Conservation (phyloP, 2,113 vertebrate species). For the Gymnocephalus cernua region DNA sequence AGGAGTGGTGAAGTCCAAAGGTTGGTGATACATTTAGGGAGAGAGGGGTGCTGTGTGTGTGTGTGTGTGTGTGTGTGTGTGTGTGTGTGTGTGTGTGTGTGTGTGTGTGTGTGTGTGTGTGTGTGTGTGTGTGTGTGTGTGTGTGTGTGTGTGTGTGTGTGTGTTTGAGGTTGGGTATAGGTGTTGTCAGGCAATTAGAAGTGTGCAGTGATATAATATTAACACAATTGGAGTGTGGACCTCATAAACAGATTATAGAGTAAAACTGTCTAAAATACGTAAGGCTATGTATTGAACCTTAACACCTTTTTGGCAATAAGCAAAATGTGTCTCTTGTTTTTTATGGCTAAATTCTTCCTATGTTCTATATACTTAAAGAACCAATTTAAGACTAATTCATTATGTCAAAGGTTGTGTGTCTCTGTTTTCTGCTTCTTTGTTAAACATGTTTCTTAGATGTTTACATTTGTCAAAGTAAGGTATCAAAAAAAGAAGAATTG, state of each 20-base stretch:
- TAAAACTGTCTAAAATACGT: background rate
- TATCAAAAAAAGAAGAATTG: background rate
- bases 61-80: slow-evolving; percentile 32
- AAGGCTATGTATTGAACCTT: too few species aligned
- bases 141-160: background rate
- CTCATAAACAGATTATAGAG: background rate
- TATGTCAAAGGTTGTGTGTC: background rate
- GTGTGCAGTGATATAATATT: slow-evolving; percentile 18
- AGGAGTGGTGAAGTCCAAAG: slow-evolving; percentile 80
- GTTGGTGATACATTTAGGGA: slow-evolving; percentile 70
- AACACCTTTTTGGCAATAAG: background rate
- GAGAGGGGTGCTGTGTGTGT: slow-evolving; percentile 8
- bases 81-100: slow-evolving; percentile 27
- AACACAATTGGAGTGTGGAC: background rate
- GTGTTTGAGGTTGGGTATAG: slow-evolving; percentile 15
- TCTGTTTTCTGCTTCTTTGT: background rate
- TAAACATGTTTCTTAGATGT: background rate
- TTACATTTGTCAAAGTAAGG: background rate
- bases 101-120: slow-evolving; percentile 11
- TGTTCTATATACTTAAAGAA: background rate
- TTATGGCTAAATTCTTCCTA: background rate
- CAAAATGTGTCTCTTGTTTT: background rate
- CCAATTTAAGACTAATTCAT: too few species aligned
- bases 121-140: background rate
- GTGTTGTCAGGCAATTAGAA: slow-evolving; percentile 11